Evolutionary conservation across 2,113 vertebrate genomes (phyloP), one percentile per base, ranked within the genome.

Genomic region (Pogona vitticeps): DNA sequence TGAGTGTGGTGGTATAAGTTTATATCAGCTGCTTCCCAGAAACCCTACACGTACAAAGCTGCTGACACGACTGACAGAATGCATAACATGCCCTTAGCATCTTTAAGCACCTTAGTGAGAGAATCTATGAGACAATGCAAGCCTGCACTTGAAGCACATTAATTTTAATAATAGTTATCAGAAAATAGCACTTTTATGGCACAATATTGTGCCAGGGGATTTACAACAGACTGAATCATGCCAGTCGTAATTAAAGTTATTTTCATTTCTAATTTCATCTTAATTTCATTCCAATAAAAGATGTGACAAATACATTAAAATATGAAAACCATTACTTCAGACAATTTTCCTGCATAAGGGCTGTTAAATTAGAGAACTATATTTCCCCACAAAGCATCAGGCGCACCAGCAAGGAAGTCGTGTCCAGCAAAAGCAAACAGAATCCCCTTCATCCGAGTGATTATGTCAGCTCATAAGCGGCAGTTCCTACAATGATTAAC

Each of bases 91-190:
- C 56, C 76, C 83, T 20, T 0, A 0, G 3, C 0, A 0, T 89
- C 78, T 76, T 93, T 81, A 52, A 4, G 82, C 92, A 89, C 36
- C 70, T 68, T 83, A 40, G 90, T 84, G 46, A 83, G 90, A 80
- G 88, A 92, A 84, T 90, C 91, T 93, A 89, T 56, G 79, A 94
- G 93, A 92, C 80, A 95, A 83, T 92, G 76, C 75, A 80, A 80
- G 91, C 91, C 92, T 93, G 91, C 92, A 93, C 94, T 95, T 95
- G 94, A 88, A 92, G 91, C 93, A 89, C 91, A 94, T 95, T 95
- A 95, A 95, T 95, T 95, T 93, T 93, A 93, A 94, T 95, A 95
- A 95, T 95, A 93, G 94, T 95, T 94, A 95, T 94, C 94, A 92
- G 89, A 94, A 95, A 95, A 94, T 95, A 95, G 93, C 93, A 91